Evolutionary conservation across 2,797 vertebrate species (phyloP).

Genomic region (Erpetoichthys calabaricus): DNA sequence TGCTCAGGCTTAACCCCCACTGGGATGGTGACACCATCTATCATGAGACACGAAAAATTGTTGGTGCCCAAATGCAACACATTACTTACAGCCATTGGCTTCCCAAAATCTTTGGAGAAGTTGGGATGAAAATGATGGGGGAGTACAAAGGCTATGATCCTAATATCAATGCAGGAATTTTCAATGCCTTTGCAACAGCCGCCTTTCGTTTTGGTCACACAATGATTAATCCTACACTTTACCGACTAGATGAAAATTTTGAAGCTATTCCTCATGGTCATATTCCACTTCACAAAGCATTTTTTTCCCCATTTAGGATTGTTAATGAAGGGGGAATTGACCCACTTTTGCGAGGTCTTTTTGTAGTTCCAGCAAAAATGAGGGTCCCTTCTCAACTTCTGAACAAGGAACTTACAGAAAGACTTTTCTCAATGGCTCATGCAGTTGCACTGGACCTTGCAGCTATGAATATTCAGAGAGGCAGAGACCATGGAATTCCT

Average conservation of each 20-base stretch:
- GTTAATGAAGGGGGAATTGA: conserved; percentile 96
- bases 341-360: conserved; percentile 84
- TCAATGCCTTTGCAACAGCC: conserved; percentile 86
- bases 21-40: conserved; percentile 98
- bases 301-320: conserved; percentile 93
- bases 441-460: conserved; percentile 90
- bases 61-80: conserved; percentile 93
- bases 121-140: conserved; percentile 75
- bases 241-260: conserved; percentile 78
- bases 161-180: conserved; percentile 74
- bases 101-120: conserved; percentile 88
- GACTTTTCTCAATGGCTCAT: conserved; percentile 92
- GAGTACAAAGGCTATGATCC: conserved; percentile 78
- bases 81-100: conserved; percentile 94
- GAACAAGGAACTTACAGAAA: conserved; percentile 89
- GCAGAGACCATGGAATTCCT: conserved; percentile 88
- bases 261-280: conserved; percentile 80
- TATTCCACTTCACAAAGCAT: conserved; percentile 86
- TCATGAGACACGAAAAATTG: conserved; percentile 85
- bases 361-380: conserved; percentile 89
- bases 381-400: conserved; percentile 77
- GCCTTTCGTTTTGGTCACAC: conserved; percentile 96
- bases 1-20: conserved; percentile 84
- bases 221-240: conserved; percentile 83
- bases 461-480: conserved; percentile 92